These are phyloP conservation scores for Platycercus adscitus DNA, from an alignment of 2,113 vertebrate genomes.

Conservation along the genomic window DNA sequence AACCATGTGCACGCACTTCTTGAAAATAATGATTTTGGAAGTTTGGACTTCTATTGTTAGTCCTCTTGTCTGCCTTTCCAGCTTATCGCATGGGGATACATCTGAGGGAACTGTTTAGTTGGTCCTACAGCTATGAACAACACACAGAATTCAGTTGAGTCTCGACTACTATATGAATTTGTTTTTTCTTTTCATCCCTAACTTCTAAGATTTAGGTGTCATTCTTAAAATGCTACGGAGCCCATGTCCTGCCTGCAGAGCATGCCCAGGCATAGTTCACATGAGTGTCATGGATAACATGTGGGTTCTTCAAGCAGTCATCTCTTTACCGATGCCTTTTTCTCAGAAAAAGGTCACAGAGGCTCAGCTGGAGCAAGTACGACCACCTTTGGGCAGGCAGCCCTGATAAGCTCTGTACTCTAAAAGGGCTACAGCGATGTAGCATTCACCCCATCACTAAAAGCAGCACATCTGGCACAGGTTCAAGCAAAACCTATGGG, in stretches of 20 bases:
- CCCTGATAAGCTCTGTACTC: background rate
- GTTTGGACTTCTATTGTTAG: background rate
- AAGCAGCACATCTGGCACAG: background rate
- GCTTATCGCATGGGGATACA: background rate
- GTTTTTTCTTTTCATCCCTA: background rate
- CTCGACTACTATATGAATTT: background rate
- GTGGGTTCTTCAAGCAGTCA: background rate
- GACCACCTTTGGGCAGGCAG: background rate
- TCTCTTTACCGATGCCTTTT: background rate
- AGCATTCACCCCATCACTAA: background rate
- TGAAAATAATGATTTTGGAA: background rate
- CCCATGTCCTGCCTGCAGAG: fast-evolving
- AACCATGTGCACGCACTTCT: background rate
- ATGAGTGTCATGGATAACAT: background rate
- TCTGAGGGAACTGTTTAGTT: background rate
- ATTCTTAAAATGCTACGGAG: background rate
- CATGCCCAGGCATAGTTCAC: fast-evolving
- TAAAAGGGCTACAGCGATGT: fast-evolving
- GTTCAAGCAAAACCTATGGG: background rate
- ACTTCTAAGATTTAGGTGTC: background rate
- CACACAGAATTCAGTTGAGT: background rate
- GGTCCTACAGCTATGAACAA: background rate
- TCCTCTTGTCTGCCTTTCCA: background rate
- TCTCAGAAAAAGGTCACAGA: background rate
- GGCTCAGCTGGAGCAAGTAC: background rate